Evolutionary conservation across 2,113 vertebrate species (phyloP), one percentile per base, ranked within the genome.

Genomic region (Arenaria interpres): DNA sequence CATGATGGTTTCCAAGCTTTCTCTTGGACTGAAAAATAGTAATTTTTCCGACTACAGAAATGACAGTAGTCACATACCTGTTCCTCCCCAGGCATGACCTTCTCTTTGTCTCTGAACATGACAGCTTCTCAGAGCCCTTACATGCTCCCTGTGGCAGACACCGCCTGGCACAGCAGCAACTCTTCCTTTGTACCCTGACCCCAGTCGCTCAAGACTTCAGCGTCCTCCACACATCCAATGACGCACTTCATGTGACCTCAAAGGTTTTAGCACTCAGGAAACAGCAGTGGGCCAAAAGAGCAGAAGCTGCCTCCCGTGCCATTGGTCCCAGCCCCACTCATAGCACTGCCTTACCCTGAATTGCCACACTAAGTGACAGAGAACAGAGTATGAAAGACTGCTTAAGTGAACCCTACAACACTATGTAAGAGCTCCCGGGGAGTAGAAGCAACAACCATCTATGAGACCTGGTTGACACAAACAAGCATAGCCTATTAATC

Each of bases 361-460:
- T 2, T 53, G 32, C 53, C 48, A 45, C 23, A 39, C 62, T 21
- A 53, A 63, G 10, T 12, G 33, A 85, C 11, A 8, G 8, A 37
- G 2, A 35, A 43, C 16, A 30, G 18, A 72, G 6, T 10, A 67
- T 10, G 37, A 67, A 39, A 28, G 12, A 24, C 23, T 60, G 28
- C 54, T 41, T 41, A 37, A 43, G 22, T 23, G 56, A 88, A 45
- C 37, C 28, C 41, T 48, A 62, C 14, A 59, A 4, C n/a, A 54
- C 24, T 39, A 50, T 0, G 0, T 7, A 63, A 59, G 25, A 60
- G 35, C 39, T 92, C 28, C 83, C 30, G 35, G 17, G 46, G 20
- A 81, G 46, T 28, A 83, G 71, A 63, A 75, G 43, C 22, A 95
- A 37, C 69, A 73, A 14, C 41, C 12, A 0, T 3, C 0, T 1